A percentile compares a stretch with the other conserved stretches of the same genome.
Conservation (phyloP, 1,140 invertebrate genomes). For the Eriocheir sinensis region DNA sequence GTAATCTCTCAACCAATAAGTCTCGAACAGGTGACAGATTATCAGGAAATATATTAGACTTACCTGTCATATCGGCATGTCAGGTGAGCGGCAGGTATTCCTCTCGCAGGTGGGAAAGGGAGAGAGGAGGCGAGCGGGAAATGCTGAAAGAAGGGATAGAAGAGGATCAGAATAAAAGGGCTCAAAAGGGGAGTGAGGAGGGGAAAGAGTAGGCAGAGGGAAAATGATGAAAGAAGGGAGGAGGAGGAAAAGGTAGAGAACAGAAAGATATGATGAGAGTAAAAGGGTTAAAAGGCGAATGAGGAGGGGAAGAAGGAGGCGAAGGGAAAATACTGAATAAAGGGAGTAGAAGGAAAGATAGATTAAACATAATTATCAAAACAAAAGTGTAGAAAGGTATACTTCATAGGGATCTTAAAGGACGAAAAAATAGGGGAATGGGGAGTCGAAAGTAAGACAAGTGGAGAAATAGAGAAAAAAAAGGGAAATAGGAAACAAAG, state of each 20-base stretch:
- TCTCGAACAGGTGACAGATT: not conserved
- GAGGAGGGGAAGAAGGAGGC: too few species aligned
- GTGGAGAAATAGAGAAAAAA: too few species aligned
- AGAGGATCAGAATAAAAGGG: not conserved
- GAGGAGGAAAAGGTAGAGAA: not conserved
- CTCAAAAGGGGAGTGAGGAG: conserved; percentile 17
- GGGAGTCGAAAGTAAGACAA: too few species aligned
- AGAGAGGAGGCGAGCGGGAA: conserved; percentile 13
- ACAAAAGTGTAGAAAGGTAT: too few species aligned
- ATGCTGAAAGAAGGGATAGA: conserved; percentile 38
- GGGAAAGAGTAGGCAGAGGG: conserved; percentile 15
- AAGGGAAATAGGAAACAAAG: too few species aligned
- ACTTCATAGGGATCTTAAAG: too few species aligned
- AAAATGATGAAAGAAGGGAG: not conserved
- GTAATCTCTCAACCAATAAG: not conserved
- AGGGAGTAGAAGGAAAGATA: too few species aligned
- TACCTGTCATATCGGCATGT: not conserved
- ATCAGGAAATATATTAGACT: not conserved
- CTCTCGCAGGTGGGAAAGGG: not conserved
- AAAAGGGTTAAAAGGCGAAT: too few species aligned
- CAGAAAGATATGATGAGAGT: not conserved
- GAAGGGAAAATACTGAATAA: too few species aligned
- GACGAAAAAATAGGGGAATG: too few species aligned
- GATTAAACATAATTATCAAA: too few species aligned
- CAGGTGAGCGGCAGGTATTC: not conserved